These are phyloP conservation scores for Caenorhabditis sp. DNA, from an alignment of 2,888 invertebrate species.

Conservation along the genomic window DNA sequence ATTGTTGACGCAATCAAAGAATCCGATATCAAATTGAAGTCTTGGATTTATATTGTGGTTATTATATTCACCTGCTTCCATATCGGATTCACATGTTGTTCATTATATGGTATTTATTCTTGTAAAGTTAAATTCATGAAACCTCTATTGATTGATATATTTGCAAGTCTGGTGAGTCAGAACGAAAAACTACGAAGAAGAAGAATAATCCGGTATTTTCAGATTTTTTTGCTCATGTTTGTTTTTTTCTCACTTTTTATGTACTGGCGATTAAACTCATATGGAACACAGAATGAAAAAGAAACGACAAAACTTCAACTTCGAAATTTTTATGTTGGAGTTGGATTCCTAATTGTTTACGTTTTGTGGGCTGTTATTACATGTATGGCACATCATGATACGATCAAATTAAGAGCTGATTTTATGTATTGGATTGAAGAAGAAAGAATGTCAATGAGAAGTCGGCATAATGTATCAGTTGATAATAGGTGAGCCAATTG, in stretches of 20 bases:
- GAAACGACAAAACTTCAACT: constrained; percentile 51
- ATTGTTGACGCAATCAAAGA: constrained; percentile 19
- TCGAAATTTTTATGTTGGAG: constrained; percentile 52
- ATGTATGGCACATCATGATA: constrained; percentile 48
- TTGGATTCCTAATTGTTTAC: constrained; percentile 53
- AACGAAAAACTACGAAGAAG: too few relatives aligned
- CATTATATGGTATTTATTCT: constrained; percentile 54
- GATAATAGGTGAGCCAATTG: constrained; percentile 38
- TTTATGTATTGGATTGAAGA: constrained; percentile 66
- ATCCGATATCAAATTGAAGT: constrained; percentile 30
- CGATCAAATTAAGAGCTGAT: constrained; percentile 55
- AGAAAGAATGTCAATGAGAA: constrained; percentile 54
- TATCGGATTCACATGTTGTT: constrained; percentile 47
- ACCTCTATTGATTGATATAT: constrained; percentile 51
- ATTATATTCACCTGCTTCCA: constrained; percentile 42
- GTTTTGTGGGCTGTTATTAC: constrained; percentile 51
- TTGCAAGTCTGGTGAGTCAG: constrained; percentile 46
- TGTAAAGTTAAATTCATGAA: constrained; percentile 52
- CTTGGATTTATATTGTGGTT: constrained; percentile 32
- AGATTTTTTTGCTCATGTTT: constrained; percentile 43
- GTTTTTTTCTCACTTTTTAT: constrained; percentile 44
- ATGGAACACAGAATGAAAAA: constrained; percentile 42
- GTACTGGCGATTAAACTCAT: constrained; percentile 46
- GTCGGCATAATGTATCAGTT: constrained; percentile 49
- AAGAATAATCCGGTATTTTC: too few relatives aligned